Base-by-base conservation (phyloP, 2,888 invertebrate species). In the Tenthredo scrophulariae region DNA sequence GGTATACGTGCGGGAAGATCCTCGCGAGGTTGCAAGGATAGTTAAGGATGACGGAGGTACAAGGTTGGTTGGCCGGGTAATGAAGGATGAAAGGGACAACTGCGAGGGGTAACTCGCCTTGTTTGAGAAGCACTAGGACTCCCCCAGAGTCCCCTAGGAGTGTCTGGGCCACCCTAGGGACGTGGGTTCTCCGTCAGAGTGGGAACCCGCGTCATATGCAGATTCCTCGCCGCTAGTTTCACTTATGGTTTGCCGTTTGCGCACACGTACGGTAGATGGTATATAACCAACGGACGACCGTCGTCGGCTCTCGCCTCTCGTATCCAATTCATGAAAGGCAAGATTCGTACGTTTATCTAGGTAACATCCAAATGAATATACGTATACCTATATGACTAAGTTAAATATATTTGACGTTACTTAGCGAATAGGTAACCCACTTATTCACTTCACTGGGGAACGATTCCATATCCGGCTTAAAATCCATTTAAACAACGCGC, bases 161-260 rank as follows among this genome's bases (percentile, higher is more conserved):
- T 89, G 90, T 88, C 88, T 87, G 87, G 88, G 89, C 88, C 86
- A 87, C 88, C 91, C 88, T 77, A 84, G 88, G 90, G 91, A 89
- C 84, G 33, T 84, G 85, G 67, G 43, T 77, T 85, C 84, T 80
- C 82, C 86, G 70, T 85, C 84, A 79, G 89, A 91, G 90, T 89
- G 91, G 89, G 89, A 90, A 91, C 90, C 88, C 90, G 86, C 88
- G 91, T 91, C 91, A 88, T 90, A 91, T 90, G 91, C 89, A 91
- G 91, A 91, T 91, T 88, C 88, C 86, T 70, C 43, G 43, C 83
- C 83, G 67, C 50, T 65, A 65, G 83, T 83, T 83, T 83, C 83
- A 83, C 83, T 46, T 85, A 82, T 67, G 37, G 82, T 85, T 37
- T 50, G 75, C 80, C 50, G 82, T 85, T 37, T 40, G 82, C 80